These are phyloP conservation scores for Seriola aureovittata DNA, from an alignment of 2,113 vertebrate genomes.

Conservation along the genomic window DNA sequence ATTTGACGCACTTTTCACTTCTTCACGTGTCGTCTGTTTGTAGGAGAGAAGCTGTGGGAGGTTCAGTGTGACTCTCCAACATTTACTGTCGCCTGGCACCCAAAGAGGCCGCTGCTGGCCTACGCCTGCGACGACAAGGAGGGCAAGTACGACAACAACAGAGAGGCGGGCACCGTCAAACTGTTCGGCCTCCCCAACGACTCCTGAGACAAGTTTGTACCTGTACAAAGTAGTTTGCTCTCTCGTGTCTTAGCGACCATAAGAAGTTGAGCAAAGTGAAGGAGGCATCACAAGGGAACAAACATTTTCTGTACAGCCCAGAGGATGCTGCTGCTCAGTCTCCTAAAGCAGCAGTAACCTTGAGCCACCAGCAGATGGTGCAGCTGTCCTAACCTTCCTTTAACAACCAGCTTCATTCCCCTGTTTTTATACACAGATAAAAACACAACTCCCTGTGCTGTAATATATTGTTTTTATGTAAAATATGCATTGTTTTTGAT, in stretches of 20 bases:
- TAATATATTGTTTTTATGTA: constrained; percentile 65
- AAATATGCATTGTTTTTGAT: constrained; percentile 50
- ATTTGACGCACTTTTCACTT: not conserved
- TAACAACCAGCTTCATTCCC: not conserved
- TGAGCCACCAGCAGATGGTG: constrained; percentile 49
- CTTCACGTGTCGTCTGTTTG: not conserved
- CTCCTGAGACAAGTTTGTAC: constrained; percentile 80
- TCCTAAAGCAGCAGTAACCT: not conserved
- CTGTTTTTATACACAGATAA: constrained; percentile 7
- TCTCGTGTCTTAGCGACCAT: not conserved
- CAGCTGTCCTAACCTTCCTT: not conserved
- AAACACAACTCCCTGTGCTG: constrained; percentile 15
- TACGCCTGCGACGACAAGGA: constrained; percentile 99
- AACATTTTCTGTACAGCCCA: too few species aligned
- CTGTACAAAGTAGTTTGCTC: not conserved
- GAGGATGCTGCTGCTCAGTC: not conserved
- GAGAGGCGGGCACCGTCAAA: constrained; percentile 97
- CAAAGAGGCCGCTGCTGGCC: constrained; percentile 94
- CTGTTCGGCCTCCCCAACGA: constrained; percentile 98
- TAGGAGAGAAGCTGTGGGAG: constrained; percentile 99
- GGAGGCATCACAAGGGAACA: not conserved
- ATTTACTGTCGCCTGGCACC: constrained; percentile 99
- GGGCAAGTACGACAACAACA: constrained; percentile 97
- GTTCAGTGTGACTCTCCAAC: constrained; percentile 99
- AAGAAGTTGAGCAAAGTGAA: not conserved